phyloP scores from a whole-genome alignment of 2,797 vertebrate genomes.

The Philypnodon macrostomus region DNA sequence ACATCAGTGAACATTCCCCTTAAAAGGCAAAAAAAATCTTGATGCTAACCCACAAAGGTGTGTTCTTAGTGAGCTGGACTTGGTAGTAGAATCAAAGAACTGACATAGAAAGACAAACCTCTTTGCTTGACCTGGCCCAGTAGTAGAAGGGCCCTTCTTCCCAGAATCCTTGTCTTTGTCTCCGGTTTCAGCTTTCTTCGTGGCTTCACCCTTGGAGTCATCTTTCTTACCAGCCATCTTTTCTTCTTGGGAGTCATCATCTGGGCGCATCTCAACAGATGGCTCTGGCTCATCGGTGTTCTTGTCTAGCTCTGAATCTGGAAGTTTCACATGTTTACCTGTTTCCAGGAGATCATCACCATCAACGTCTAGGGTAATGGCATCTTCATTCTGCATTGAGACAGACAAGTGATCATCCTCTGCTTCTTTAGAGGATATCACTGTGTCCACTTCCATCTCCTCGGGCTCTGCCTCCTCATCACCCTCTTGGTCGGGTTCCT shows the following conservation, averaged over 20 bases:
- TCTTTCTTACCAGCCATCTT: slow-evolving; percentile 94
- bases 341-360: slow-evolving; percentile 99
- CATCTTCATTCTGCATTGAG: slow-evolving; percentile 99
- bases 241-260: slow-evolving; percentile 88
- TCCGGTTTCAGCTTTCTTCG: slow-evolving; percentile 96
- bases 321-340: slow-evolving; percentile 99
- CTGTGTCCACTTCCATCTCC: slow-evolving; percentile 84
- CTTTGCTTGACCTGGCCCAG: slow-evolving; percentile 99
- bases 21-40: slow-evolving; percentile 86
- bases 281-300: slow-evolving; percentile 87
- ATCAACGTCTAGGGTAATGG: slow-evolving; percentile 99
- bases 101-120: slow-evolving; percentile 99
- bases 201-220: slow-evolving; percentile 87
- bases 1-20: slow-evolving; percentile 85
- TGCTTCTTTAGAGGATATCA: slow-evolving; percentile 89
- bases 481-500: slow-evolving; percentile 4
- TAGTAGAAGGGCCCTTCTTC: slow-evolving; percentile 99
- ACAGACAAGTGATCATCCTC: slow-evolving; percentile 99
- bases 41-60: slow-evolving; percentile 98
- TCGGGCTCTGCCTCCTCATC: slow-evolving; percentile 45
- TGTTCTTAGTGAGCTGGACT: slow-evolving; percentile 98
- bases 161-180: slow-evolving; percentile 99
- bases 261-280: slow-evolving; percentile 87
- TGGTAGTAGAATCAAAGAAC: slow-evolving; percentile 97
- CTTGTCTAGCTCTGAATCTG: slow-evolving; percentile 98